phyloP scores from a whole-genome alignment of 2,888 invertebrate species.

The Tenthredo notha region DNA sequence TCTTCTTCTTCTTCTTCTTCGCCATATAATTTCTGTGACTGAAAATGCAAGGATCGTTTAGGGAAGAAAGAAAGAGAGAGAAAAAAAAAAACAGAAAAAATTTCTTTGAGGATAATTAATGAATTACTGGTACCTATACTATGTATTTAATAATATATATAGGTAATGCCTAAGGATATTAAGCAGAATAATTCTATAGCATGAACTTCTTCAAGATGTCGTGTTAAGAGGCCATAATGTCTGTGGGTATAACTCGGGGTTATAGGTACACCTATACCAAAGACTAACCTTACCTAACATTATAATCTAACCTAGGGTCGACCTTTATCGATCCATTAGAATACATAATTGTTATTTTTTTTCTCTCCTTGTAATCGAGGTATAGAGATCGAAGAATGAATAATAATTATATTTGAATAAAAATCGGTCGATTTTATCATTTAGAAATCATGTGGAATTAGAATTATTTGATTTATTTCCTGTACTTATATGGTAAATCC shows the following conservation, averaged over 20 bases:
- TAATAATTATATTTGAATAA: neutral
- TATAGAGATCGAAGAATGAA: neutral
- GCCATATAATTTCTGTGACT: too few relatives aligned
- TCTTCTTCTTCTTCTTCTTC: too few relatives aligned
- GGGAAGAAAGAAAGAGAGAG: too few relatives aligned
- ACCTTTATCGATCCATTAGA: conserved; percentile 37
- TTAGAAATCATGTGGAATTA: too few relatives aligned
- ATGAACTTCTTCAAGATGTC: conserved; percentile 45
- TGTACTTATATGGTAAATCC: too few relatives aligned
- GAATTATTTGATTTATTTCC: too few relatives aligned
- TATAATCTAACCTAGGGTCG: conserved; percentile 21
- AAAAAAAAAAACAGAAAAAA: too few relatives aligned
- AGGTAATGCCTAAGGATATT: neutral
- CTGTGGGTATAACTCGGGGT: conserved; percentile 10
- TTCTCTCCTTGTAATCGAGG: neutral
- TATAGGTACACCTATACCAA: neutral
- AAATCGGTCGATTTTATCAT: too few relatives aligned
- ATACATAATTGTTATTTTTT: conserved; percentile 19
- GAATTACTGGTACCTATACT: neutral
- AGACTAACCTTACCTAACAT: conserved; percentile 39
- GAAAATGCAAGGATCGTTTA: too few relatives aligned
- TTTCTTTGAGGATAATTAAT: neutral
- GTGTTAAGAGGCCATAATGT: conserved; percentile 42
- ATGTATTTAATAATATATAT: neutral
- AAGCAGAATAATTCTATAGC: neutral